A percentile compares a stretch with the other conserved stretches of the same genome.
These are phyloP conservation scores for Aptenodytes forsteri DNA, from an alignment of 2,113 vertebrate species.

Conservation along the genomic window DNA sequence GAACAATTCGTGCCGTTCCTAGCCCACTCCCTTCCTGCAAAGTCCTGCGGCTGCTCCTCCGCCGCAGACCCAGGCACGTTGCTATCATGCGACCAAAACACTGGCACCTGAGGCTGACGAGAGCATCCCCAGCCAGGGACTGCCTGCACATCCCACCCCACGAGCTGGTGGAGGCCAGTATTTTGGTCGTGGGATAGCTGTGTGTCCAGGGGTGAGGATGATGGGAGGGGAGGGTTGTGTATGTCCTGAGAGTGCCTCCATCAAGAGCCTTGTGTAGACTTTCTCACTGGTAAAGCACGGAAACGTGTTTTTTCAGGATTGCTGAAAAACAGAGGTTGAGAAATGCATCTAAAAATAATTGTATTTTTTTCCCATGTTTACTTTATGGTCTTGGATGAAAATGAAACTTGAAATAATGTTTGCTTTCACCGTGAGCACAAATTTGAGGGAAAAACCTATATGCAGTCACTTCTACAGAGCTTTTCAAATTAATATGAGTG, in stretches of 20 bases:
- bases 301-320: neutral
- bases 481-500: conserved; percentile 51
- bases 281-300: neutral
- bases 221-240: neutral
- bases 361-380: conserved; percentile 12
- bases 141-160: neutral
- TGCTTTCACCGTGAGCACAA: conserved; percentile 61
- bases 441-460: neutral
- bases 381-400: conserved; percentile 10
- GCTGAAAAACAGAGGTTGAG: conserved; percentile 29
- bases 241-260: neutral
- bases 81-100: neutral
- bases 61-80: neutral
- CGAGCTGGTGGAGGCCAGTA: neutral
- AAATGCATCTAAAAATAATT: conserved; percentile 39
- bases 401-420: conserved; percentile 38
- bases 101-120: neutral
- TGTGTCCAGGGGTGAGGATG: neutral
- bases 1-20: neutral
- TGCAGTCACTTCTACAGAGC: conserved; percentile 1
- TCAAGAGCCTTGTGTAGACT: neutral
- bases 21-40: neutral
- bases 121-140: neutral
- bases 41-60: neutral
- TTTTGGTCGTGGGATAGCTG: neutral